Evolutionary conservation across 2,113 vertebrate species (phyloP).

Genomic region (Callionymus lyra): DNA sequence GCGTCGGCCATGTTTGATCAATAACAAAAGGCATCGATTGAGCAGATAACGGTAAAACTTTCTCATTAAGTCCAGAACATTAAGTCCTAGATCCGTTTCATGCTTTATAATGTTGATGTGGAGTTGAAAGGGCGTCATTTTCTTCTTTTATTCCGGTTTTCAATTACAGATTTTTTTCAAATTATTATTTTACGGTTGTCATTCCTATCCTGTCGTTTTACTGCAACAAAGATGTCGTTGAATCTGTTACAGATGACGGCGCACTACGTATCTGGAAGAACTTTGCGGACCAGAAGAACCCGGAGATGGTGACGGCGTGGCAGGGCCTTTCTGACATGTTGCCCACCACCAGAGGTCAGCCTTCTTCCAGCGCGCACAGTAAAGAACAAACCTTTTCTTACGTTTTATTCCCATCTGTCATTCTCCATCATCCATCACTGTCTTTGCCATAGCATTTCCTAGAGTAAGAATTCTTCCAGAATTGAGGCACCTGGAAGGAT

Average conservation of each 20-base stretch:
- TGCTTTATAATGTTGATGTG: no score
- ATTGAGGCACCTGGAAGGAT: no score
- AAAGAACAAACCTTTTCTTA: constrained; percentile 42
- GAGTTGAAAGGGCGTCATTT: no score
- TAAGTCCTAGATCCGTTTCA: no score
- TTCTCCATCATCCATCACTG: background rate
- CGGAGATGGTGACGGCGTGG: constrained; percentile 97
- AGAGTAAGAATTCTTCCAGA: no score
- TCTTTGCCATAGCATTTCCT: no score
- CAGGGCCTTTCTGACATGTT: constrained; percentile 99
- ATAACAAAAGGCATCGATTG: no score
- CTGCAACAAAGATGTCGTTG: no score
- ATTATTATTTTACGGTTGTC: background rate
- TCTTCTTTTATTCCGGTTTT: constrained; percentile 6
- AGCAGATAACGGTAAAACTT: no score
- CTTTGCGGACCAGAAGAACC: constrained; percentile 94
- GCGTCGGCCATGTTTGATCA: no score
- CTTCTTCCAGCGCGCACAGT: constrained; percentile 40
- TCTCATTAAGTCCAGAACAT: no score
- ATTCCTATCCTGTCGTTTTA: no score
- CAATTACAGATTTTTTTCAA: constrained; percentile 6
- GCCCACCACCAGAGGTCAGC: constrained; percentile 87
- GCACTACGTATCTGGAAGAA: constrained; percentile 97
- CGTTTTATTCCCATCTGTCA: constrained; percentile 1
- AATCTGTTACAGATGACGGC: constrained; percentile 84